These are phyloP conservation scores for Nomada ruficornis DNA, from an alignment of 2,888 invertebrate genomes.

Conservation along the genomic window DNA sequence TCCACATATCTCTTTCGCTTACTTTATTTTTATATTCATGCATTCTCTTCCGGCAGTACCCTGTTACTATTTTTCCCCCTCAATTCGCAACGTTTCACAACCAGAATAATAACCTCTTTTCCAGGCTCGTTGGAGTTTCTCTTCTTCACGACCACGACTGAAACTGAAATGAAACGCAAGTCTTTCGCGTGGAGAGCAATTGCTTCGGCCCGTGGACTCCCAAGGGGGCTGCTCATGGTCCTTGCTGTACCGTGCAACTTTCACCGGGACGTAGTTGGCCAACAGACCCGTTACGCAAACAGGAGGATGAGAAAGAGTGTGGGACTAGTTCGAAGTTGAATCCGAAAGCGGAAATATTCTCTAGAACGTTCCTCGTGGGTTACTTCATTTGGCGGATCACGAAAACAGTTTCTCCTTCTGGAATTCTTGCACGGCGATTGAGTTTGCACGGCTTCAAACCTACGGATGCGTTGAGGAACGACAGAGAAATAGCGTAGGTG, in stretches of 20 bases:
- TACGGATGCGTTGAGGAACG: no score
- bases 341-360: slow-evolving; percentile 13
- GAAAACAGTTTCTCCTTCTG: background rate
- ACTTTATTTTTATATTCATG: slow-evolving; percentile 2
- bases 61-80: slow-evolving; percentile 9
- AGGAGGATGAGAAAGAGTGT: background rate
- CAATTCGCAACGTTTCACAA: slow-evolving; percentile 50
- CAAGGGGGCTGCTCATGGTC: slow-evolving; percentile 42
- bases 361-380: slow-evolving; percentile 14
- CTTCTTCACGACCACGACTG: slow-evolving; percentile 40
- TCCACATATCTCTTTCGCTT: background rate
- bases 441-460: background rate
- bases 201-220: slow-evolving; percentile 64
- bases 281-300: slow-evolving; percentile 19
- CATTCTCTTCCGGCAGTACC: background rate
- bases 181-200: slow-evolving; percentile 64
- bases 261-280: slow-evolving; percentile 39
- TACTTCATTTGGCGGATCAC: slow-evolving; percentile 23
- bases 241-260: slow-evolving; percentile 29
- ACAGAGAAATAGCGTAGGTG: no score
- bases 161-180: slow-evolving; percentile 66
- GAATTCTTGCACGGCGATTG: background rate
- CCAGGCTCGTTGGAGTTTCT: slow-evolving; percentile 50
- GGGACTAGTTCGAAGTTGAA: slow-evolving; percentile 25
- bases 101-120: slow-evolving; percentile 67